Evolutionary conservation across 2,113 vertebrate species (phyloP), one percentile per base, ranked within the genome.

Genomic region (Paedocypris sp.): DNA sequence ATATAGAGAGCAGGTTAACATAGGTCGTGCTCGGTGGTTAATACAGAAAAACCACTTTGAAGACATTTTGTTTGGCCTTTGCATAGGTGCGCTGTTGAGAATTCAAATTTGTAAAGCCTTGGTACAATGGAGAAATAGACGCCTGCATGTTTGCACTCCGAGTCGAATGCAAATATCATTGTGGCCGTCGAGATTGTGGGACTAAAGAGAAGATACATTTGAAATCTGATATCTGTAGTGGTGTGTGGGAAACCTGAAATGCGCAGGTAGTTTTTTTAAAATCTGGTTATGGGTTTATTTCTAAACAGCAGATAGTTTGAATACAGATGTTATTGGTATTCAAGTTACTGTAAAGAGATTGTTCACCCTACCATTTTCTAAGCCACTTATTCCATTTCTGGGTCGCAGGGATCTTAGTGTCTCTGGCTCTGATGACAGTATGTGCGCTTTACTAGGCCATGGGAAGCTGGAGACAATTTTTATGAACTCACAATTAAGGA

Each of bases 121-220:
- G 33, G 63, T 65, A 71, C 63, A 49, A 74, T 72, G 69, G 64
- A 75, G 67, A 76, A 69, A 69, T 8, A 50, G 31, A 42, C 23
- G 29, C 58, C 54, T 59, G 60, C 69, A 75, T 74, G 67, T 48
- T 39, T 63, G 42, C 51, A 62, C 70, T 62, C 65, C 76, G 67
- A 79, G 77, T 70, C 70, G 66, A 58, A 70, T 73, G 75, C 50
- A 69, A 67, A 38, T 49, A 60, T 62, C 64, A 33, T 66, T 60
- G 68, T 13, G 3, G 6, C 3, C 31, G 42, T 45, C 29, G 23
- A 36, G 51, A 54, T 33, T 15, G 52, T 46, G 41, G 57, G 52
- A 46, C 12, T 18, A 6, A 31, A 64, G 32, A 26, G 28, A 12
- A 18, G 51, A 4, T 28, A 46, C 38, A 29, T 18, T 52, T 31